Percentiles rank a stretch among this genome's conserved stretches.
phyloP scores from a whole-genome alignment of 92 coral and sea anemone genomes.

The Umimayanthus chanpuru region DNA sequence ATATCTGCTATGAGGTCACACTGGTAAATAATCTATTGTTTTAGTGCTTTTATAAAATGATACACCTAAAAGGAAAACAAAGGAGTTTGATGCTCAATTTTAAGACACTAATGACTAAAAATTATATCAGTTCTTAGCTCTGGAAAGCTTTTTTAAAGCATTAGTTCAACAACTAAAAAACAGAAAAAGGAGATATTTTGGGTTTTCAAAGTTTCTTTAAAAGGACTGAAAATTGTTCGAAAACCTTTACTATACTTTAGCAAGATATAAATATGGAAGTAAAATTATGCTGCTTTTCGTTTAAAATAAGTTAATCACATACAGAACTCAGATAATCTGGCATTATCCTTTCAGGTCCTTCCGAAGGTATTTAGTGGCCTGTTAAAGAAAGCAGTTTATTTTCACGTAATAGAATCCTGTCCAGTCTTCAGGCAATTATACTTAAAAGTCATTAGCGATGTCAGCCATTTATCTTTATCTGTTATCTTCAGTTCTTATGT shows the following conservation, averaged over 20 bases:
- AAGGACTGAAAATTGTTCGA: too few relatives aligned
- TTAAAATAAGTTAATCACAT: neutral
- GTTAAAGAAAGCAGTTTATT: neutral
- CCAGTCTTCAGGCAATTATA: neutral
- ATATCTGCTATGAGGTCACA: too few relatives aligned
- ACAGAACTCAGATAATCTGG: slow-evolving; percentile 27
- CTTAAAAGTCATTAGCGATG: slow-evolving; percentile 29
- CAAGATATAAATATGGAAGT: neutral
- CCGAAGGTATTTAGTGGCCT: neutral
- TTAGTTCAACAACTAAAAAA: too few relatives aligned
- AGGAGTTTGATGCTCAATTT: too few relatives aligned
- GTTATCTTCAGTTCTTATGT: slow-evolving; percentile 10
- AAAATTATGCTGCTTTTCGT: neutral
- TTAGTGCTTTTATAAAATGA: too few relatives aligned
- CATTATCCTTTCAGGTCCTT: neutral
- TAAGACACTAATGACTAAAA: too few relatives aligned
- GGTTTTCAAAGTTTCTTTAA: too few relatives aligned
- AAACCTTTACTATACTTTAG: neutral
- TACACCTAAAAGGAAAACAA: too few relatives aligned
- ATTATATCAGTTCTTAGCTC: too few relatives aligned
- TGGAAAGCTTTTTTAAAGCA: too few relatives aligned
- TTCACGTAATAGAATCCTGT: neutral
- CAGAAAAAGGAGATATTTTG: too few relatives aligned
- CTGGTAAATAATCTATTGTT: too few relatives aligned
- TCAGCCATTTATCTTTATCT: slow-evolving; percentile 25